Conservation (phyloP, 1,140 invertebrate genomes). For the Drosophila asahinai region DNA sequence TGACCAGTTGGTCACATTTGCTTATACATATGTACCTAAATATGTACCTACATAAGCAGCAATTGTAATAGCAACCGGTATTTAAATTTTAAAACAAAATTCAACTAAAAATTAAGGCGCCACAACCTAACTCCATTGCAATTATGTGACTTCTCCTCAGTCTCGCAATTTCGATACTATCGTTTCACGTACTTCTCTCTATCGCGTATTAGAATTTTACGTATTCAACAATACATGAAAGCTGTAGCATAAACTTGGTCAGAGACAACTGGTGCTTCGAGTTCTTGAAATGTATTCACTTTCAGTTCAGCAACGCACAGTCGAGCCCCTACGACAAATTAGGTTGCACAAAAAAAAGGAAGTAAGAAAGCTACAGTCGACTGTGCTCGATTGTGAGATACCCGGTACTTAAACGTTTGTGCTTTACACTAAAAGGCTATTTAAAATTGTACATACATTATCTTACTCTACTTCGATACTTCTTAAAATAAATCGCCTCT, state of each 20-base stretch:
- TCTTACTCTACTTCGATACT: too few species aligned
- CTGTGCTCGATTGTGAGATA: too few species aligned
- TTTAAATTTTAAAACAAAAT: constrained; percentile 59
- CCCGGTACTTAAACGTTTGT: too few species aligned
- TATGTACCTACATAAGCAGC: constrained; percentile 39
- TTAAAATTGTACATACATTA: too few species aligned
- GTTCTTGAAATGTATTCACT: not conserved
- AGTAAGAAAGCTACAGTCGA: too few species aligned
- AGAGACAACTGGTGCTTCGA: not conserved
- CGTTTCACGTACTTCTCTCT: too few species aligned
- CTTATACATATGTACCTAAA: not conserved
- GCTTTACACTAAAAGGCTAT: too few species aligned
- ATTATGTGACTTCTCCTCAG: not conserved
- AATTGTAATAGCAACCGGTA: constrained; percentile 71
- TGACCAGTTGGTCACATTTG: constrained; percentile 34
- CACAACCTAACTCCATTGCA: not conserved
- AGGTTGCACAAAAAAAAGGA: not conserved
- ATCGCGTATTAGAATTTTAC: not conserved
- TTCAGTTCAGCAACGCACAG: not conserved
- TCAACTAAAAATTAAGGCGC: not conserved
- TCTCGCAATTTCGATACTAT: not conserved
- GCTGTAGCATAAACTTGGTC: not conserved
- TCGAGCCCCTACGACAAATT: not conserved
- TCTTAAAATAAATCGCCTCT: too few species aligned
- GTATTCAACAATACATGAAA: not conserved